Evolutionary conservation across 2,888 invertebrate species (phyloP).

Genomic region (Itoplectis maculator): DNA sequence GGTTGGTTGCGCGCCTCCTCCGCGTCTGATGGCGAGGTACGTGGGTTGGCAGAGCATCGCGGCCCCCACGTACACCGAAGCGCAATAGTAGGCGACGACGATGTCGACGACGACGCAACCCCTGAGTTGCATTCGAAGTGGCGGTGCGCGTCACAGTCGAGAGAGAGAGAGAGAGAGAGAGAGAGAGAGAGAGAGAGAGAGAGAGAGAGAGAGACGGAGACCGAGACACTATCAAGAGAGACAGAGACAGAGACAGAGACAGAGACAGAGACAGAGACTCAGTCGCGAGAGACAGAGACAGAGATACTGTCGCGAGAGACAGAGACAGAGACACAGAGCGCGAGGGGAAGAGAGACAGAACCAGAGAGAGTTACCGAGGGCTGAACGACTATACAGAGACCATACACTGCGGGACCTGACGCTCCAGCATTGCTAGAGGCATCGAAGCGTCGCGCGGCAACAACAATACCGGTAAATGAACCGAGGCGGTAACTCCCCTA

Average conservation of each 20-base stretch:
- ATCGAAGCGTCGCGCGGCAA: slow-evolving; percentile 59
- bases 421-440: neutral
- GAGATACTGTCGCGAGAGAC: too few species aligned
- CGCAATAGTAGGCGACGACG: slow-evolving; percentile 51
- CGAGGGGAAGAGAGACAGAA: neutral
- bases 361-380: neutral
- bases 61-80: slow-evolving; percentile 14
- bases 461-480: slow-evolving; percentile 83
- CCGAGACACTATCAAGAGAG: neutral
- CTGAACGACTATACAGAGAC: neutral
- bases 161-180: neutral
- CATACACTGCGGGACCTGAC: neutral
- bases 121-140: slow-evolving; percentile 67
- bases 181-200: too few species aligned
- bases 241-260: too few species aligned
- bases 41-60: slow-evolving; percentile 36
- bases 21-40: slow-evolving; percentile 3
- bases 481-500: slow-evolving; percentile 78
- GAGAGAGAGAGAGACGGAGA: neutral
- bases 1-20: slow-evolving; percentile 6
- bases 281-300: neutral
- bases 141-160: slow-evolving; percentile 29
- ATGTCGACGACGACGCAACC: slow-evolving; percentile 62
- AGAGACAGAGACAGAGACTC: neutral
- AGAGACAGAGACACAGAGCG: too few species aligned